phyloP scores from a whole-genome alignment of 2,113 vertebrate genomes.

The Acanthochromis polyacanthus region DNA sequence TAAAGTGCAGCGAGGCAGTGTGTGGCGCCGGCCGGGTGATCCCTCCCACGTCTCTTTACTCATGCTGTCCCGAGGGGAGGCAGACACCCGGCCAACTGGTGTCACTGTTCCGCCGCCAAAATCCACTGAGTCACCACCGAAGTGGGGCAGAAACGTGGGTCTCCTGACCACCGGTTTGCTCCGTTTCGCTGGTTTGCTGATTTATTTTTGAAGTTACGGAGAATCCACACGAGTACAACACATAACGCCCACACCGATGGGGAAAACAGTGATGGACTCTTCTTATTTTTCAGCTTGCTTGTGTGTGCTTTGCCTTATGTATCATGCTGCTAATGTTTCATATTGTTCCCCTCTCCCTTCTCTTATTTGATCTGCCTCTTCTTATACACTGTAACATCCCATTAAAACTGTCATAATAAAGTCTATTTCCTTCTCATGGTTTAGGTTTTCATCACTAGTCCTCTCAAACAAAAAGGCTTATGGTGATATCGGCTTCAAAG shows the following conservation, averaged over 20 bases:
- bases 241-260: background rate
- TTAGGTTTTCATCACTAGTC: constrained; percentile 9
- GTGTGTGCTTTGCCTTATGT: background rate
- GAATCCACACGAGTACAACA: background rate
- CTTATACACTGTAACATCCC: background rate
- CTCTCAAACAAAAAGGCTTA: constrained; percentile 31
- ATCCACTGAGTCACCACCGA: constrained; percentile 59
- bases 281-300: background rate
- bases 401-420: background rate
- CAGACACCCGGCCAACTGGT: constrained; percentile 75
- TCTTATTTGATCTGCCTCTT: background rate
- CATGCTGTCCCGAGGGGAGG: constrained; percentile 72
- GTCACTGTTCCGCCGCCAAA: constrained; percentile 56
- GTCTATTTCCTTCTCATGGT: constrained; percentile 10
- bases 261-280: background rate
- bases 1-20: constrained; percentile 71
- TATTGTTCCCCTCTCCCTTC: background rate
- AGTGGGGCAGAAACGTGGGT: constrained; percentile 28
- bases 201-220: constrained; percentile 14
- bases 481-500: constrained; percentile 86
- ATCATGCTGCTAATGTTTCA: background rate
- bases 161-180: constrained; percentile 10
- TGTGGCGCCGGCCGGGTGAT: constrained; percentile 64
- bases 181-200: constrained; percentile 22
- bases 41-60: constrained; percentile 76